Evolutionary conservation across 2,888 invertebrate genomes (phyloP).

Genomic region (Odontothrips loti): DNA sequence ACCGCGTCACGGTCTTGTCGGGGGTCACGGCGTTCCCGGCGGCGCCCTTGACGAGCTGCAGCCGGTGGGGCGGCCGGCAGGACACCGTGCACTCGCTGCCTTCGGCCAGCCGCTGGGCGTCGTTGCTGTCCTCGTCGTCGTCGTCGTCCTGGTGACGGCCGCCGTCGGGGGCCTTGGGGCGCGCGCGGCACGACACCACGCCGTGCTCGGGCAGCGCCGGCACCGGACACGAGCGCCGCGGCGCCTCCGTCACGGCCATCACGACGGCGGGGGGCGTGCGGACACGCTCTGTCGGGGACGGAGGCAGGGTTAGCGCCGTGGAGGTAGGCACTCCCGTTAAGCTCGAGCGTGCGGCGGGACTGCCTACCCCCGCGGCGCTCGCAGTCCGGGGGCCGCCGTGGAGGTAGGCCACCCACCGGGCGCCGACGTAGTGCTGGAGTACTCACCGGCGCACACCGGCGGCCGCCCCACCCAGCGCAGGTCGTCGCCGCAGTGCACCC

Average conservation of each 20-base stretch:
- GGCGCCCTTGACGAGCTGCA: neutral
- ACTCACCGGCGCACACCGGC: slow-evolving; percentile 11
- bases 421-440: no score
- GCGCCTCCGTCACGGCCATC: neutral
- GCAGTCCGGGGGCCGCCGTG: no score
- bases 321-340: no score
- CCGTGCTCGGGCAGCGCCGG: slow-evolving; percentile 36
- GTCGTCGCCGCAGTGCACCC: slow-evolving; percentile 34
- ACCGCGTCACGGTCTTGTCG: slow-evolving; percentile 31
- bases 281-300: neutral
- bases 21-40: neutral
- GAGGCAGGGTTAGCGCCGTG: neutral
- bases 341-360: no score
- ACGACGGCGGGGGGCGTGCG: neutral
- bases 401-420: no score
- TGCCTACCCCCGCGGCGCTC: no score
- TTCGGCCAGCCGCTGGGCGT: slow-evolving; percentile 33
- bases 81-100: slow-evolving; percentile 32
- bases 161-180: neutral
- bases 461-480: slow-evolving; percentile 32
- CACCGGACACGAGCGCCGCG: slow-evolving; percentile 32
- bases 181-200: slow-evolving; percentile 33
- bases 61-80: slow-evolving; percentile 6
- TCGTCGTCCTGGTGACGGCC: slow-evolving; percentile 1
- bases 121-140: slow-evolving; percentile 19